Evolutionary conservation across 2,888 invertebrate species (phyloP).

Genomic region (Lucinisca nassula): DNA sequence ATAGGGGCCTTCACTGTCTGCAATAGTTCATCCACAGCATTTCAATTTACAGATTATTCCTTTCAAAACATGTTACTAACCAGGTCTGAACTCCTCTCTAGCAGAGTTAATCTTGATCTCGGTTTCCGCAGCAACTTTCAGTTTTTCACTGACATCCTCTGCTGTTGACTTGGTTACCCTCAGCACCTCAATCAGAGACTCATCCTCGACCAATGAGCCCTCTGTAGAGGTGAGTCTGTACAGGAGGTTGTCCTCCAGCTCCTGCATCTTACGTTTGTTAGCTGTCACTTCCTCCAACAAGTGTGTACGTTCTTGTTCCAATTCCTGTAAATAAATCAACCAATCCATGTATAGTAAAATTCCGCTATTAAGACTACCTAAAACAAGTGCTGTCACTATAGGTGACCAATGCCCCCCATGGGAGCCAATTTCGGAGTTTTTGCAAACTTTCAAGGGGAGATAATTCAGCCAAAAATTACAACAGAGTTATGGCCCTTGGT

Average conservation of each 20-base stretch:
- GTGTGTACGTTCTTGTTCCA: conserved; percentile 97
- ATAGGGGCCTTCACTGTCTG: too few relatives aligned
- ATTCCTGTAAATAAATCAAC: conserved; percentile 90
- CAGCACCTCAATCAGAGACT: conserved; percentile 93
- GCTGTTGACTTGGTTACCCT: conserved; percentile 89
- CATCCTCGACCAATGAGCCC: conserved; percentile 98
- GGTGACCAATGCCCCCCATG: too few relatives aligned
- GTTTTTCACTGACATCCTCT: conserved; percentile 97
- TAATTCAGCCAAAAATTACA: too few relatives aligned
- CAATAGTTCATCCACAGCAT: background rate
- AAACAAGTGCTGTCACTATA: too few relatives aligned
- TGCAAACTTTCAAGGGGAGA: too few relatives aligned
- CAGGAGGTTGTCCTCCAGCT: conserved; percentile 96
- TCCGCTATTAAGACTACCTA: too few relatives aligned
- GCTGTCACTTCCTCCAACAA: conserved; percentile 98
- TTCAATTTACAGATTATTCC: background rate
- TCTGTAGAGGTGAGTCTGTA: conserved; percentile 97
- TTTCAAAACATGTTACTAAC: too few relatives aligned
- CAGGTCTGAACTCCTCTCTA: conserved; percentile 97
- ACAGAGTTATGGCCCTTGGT: too few relatives aligned
- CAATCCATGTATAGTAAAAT: too few relatives aligned
- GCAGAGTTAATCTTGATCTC: conserved; percentile 98
- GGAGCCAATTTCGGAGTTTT: too few relatives aligned
- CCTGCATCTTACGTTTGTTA: conserved; percentile 98
- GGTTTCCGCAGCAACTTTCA: conserved; percentile 96